Percentiles rank a stretch among this genome's conserved stretches.
Evolutionary conservation across 2,113 vertebrate species (phyloP).

Genomic region (Genyomyrus donnyi): DNA sequence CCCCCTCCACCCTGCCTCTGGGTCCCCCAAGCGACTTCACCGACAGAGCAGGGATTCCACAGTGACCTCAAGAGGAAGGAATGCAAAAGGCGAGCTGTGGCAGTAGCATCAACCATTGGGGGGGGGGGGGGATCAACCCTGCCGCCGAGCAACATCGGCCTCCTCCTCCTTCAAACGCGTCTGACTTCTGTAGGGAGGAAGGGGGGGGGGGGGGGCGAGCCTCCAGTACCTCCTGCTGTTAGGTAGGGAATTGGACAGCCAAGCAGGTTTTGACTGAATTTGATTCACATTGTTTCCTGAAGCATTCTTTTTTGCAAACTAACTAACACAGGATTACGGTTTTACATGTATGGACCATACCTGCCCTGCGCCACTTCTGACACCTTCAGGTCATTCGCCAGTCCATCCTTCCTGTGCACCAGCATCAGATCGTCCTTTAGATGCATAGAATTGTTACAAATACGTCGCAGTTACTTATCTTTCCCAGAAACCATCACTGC

Average conservation of each 20-base stretch:
- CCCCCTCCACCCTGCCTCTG: neutral
- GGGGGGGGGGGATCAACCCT: neutral
- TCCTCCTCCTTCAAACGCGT: neutral
- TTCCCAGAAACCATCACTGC: neutral
- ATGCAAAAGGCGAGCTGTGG: conserved; percentile 32
- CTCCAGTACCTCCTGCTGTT: neutral
- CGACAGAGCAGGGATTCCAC: conserved; percentile 50
- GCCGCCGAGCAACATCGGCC: too few relatives aligned
- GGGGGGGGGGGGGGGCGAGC: neutral
- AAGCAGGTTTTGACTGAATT: neutral
- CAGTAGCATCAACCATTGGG: neutral
- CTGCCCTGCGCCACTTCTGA: neutral
- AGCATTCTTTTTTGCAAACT: neutral
- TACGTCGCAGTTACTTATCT: neutral
- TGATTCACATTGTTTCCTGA: neutral
- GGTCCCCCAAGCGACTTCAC: neutral
- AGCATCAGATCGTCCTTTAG: neutral
- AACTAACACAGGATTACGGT: neutral
- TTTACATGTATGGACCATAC: neutral
- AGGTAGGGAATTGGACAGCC: neutral
- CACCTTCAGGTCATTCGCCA: neutral
- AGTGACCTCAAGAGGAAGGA: conserved; percentile 66
- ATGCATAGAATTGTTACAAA: neutral
- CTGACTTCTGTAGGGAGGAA: neutral
- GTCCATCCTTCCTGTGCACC: neutral